A percentile compares a stretch with the other conserved stretches of the same genome.
Evolutionary conservation across 2,797 vertebrate genomes (phyloP).

Genomic region (Corythornis leucogaster): DNA sequence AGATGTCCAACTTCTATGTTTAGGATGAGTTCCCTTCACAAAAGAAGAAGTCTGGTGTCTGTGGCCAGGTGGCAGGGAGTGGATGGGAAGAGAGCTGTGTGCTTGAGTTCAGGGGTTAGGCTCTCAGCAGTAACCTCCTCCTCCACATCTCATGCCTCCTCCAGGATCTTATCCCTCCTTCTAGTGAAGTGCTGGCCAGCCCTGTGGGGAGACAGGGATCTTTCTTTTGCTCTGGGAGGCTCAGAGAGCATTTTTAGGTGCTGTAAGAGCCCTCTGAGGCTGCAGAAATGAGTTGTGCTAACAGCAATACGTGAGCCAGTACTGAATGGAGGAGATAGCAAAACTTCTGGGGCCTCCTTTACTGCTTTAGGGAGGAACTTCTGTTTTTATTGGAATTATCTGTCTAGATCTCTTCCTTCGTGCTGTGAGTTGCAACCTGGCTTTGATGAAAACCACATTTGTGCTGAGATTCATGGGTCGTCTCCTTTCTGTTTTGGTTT

Average conservation of each 20-base stretch:
- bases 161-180: not conserved
- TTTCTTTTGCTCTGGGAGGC: not conserved
- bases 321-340: not conserved
- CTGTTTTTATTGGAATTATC: not conserved
- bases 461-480: not conserved
- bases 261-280: not conserved
- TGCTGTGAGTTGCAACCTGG: not conserved
- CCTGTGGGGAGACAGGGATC: not conserved
- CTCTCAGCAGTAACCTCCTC: not conserved
- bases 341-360: not conserved
- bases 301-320: not conserved
- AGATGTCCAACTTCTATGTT: not conserved
- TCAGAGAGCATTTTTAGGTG: not conserved
- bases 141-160: not conserved
- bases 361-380: not conserved
- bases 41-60: not conserved
- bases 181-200: not conserved
- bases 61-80: not conserved
- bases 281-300: not conserved
- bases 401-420: not conserved
- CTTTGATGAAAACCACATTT: not conserved
- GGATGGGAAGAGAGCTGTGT: not conserved
- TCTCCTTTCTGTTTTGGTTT: not conserved
- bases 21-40: not conserved
- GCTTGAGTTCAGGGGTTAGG: not conserved